Evolutionary conservation across 2,113 vertebrate species (phyloP), one percentile per base, ranked within the genome.

Genomic region (human (Homo sapiens)): DNA sequence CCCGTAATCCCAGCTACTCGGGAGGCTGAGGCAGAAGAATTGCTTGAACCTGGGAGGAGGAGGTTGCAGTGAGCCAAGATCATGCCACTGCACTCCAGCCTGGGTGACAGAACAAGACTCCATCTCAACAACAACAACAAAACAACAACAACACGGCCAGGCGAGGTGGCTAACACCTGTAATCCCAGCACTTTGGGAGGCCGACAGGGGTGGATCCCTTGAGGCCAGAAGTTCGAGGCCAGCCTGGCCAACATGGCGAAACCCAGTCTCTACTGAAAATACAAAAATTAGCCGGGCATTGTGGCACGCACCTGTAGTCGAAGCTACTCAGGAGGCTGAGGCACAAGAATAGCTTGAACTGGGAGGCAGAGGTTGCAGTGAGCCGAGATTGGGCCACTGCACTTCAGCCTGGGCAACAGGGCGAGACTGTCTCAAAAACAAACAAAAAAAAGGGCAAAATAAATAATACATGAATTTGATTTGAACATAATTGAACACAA

Each of bases 401-500:
- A n/a, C 32, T n/a, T 35, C 32, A 68, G 66, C 7, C 32, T 68
- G 66, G 32, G 32, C 32, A 17, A n/a, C 32, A 68, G 32, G 30
- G 32, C 3, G 2, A 68, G 66, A 68, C 32, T 68, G 14, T 35
- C 32, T 68, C 66, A 68, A 68, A 68, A 68, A 68, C 13, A n/a
- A 68, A 61, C 59, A 61, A 61, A 61, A 61, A 61, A 61, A 68
- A 90, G 64, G 81, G 20, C 38, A 80, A 97, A 93, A 85, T 38
- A 80, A 73, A 80, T 86, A 86, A 50, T 81, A 86, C 48, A 76
- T 82, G 25, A 48, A 68, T 73, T 86, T 86, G 32, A 95, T 50
- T 84, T 81, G 27, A 95, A 68, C 35, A 75, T 76, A 93, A 90
- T 86, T 93, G 18, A 92, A 38, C 91, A 92, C 55, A 64, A 25